Evolutionary conservation across 2,888 invertebrate species (phyloP), one percentile per base, ranked within the genome.

Genomic region (Nematopogon swammerdamellus): DNA sequence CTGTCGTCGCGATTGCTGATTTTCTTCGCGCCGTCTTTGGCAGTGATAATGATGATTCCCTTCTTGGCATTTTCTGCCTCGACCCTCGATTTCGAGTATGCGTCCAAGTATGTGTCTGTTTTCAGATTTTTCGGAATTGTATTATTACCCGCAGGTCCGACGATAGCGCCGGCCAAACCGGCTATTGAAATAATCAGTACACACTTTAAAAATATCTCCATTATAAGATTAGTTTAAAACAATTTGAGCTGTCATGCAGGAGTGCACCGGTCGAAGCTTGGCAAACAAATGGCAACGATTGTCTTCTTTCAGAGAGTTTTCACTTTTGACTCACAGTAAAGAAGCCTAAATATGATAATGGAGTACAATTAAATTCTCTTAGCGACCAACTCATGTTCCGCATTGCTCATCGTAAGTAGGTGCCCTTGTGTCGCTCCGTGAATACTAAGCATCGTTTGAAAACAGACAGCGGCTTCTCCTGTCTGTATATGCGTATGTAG

Each of bases 51-150:
- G 54, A 71, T 64, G 47, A 70, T 79, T 54, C 68, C 72, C 62
- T 72, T 70, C 55, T 71, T 73, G 50, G 72, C 70, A 59, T 69
- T 75, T 62, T 68, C 81, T 56, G 68, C 81, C 67, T 65, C 77
- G 60, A 64, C 74, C 62, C 60, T 64, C 18, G 85, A 84, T 57
- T 85, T 82, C 5, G 82, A 81, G 57, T 86, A 82, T 2, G 87
- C 87, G 44, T 86, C 84, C 56, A 88, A 64, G 58, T 87, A 88
- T 2, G 85, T 84, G 63, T 88, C 87, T 1, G 70, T 70, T 62
- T 74, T 75, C 48, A 67, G 60, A 48, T 59, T 56, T 18, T 52
- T 18, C 16, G 58, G 50, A 59, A 72, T 73, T 1, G 72, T 76
- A 50, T 59, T 62, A 53, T 74, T 77, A 18, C 56, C 58, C 11